phyloP scores from a whole-genome alignment of 2,888 invertebrate genomes.

The Oligia strigilis region DNA sequence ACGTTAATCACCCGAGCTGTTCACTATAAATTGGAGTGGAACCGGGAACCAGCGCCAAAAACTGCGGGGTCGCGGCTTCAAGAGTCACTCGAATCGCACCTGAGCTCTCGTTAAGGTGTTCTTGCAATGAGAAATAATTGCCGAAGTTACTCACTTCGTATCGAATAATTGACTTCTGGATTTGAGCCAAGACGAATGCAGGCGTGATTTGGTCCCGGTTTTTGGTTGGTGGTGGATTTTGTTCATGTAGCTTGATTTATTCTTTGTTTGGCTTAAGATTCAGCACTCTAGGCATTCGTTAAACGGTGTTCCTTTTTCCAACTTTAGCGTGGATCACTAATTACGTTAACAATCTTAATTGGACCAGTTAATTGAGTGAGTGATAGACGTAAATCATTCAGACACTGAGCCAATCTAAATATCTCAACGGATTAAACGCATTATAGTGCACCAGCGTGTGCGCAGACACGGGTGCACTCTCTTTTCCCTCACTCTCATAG shows the following conservation, averaged over 20 bases:
- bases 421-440: not conserved
- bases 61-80: slow-evolving; percentile 75
- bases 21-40: slow-evolving; percentile 80
- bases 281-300: not conserved
- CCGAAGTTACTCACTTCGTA: slow-evolving; percentile 78
- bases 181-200: slow-evolving; percentile 77
- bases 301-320: not conserved
- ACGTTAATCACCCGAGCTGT: slow-evolving; percentile 74
- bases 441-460: not conserved
- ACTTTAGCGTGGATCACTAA: not conserved
- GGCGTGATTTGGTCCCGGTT: slow-evolving; percentile 49
- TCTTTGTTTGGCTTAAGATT: slow-evolving; percentile 8
- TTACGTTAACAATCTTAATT: not conserved
- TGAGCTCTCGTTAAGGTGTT: slow-evolving; percentile 85
- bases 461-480: not conserved
- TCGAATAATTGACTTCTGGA: slow-evolving; percentile 88
- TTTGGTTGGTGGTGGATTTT: slow-evolving; percentile 51
- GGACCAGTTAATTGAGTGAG: not conserved
- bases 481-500: not conserved
- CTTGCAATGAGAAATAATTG: slow-evolving; percentile 87
- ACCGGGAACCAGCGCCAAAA: slow-evolving; percentile 78
- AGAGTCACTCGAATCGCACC: slow-evolving; percentile 82
- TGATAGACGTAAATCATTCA: not conserved
- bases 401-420: not conserved
- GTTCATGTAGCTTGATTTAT: slow-evolving; percentile 27